Base-by-base conservation (phyloP, 2,888 invertebrate species). In the Drosophila suboccidentalis region DNA sequence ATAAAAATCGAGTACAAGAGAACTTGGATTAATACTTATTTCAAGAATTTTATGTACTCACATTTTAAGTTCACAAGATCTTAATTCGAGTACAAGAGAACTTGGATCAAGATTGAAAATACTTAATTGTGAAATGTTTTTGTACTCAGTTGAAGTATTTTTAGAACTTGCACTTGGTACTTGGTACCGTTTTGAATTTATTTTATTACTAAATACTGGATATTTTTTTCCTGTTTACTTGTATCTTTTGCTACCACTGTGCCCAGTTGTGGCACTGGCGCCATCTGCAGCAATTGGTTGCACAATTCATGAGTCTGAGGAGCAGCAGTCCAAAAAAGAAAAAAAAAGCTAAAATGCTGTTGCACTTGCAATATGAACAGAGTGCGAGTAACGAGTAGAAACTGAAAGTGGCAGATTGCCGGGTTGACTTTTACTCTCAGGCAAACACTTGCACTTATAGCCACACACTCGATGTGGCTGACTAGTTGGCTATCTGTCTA, bases 301-400 rank as follows among this genome's bases (percentile, higher is more conserved):
- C 44, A 44, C 36, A 44, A 58, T 47, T 13, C 15, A 17, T 15
- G 13, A 29, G 29, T 38, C 58, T 32, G 38, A 36, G 36, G 46
- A 36, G 46, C 43, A 50, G 39, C 13, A 9, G 32, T 32, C 19
- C 10, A 29, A 41, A 29, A 5, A 51, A n/a, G 4, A 36, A 36
- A 22, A 36, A 32, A 9, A 47, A 32, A 15, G 13, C 1, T 10
- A 2, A 63, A 75, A 76, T 71, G 65, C 58, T 55, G 86, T 85
- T 86, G 87, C 88, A 85, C 84, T 88, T 85, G 84, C 74, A 66
- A 78, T 67, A 65, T 71, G 75, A 81, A 71, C 65, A 49, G 34
- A 50, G 13, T 32, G 6, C 2, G n/a, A 22, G 63, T 36, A 73
- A n/a, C n/a, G n/a, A n/a, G n/a, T 54, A 81, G 71, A 76, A 78